Evolutionary conservation across 2,113 vertebrate genomes (phyloP).

Genomic region (Boleophthalmus pectinirostris): DNA sequence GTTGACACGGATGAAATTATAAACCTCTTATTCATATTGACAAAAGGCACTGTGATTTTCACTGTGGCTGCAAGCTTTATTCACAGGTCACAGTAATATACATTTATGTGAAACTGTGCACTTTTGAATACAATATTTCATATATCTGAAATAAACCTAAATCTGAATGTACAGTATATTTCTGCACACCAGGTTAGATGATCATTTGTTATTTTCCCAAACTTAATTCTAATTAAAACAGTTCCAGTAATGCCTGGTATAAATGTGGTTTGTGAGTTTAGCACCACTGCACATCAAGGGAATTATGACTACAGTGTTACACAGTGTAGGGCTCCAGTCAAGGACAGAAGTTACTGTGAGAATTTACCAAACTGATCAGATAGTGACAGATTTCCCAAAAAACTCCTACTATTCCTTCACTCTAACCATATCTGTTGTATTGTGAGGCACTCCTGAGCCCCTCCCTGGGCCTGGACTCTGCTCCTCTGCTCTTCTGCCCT

Average conservation of each 20-base stretch:
- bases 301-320: no score
- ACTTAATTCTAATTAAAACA: no score
- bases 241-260: no score
- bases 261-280: no score
- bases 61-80: constrained; percentile 13
- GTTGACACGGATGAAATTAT: constrained; percentile 23
- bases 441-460: constrained; percentile 20
- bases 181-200: no score
- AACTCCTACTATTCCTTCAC: background rate
- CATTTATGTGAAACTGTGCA: background rate
- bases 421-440: constrained; percentile 6
- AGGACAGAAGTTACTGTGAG: background rate
- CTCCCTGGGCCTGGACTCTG: constrained; percentile 30
- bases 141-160: no score
- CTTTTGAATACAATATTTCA: background rate
- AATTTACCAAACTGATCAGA: background rate
- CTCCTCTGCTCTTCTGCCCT: constrained; percentile 30
- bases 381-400: background rate
- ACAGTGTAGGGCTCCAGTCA: background rate
- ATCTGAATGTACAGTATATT: no score
- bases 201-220: no score
- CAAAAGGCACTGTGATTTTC: constrained; percentile 21
- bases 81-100: background rate
- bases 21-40: constrained; percentile 27
- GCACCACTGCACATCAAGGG: no score